Evolutionary conservation across 2,113 vertebrate genomes (phyloP), one percentile per base, ranked within the genome.

Genomic region (Leptocoma aspasia): DNA sequence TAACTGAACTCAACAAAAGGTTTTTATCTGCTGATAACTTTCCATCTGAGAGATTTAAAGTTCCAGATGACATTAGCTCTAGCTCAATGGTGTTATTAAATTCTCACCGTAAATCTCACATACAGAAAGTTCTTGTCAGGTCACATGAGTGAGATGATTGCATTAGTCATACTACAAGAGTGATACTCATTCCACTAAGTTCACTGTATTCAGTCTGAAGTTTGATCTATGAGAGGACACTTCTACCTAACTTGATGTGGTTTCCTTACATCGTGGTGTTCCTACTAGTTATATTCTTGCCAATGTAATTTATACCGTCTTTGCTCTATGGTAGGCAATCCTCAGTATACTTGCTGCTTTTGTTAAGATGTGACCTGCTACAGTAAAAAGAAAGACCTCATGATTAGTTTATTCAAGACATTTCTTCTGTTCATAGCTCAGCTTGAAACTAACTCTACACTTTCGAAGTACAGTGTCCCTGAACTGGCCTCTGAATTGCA

Each of bases 21-120:
- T 93, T 97, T 97, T 95, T 93, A 95, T 80, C 79, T 89, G 87
- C 85, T 90, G 93, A 64, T 97, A 89, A 85, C 84, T 97, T 97
- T 96, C 87, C 52, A 82, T 95, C 71, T 54, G 66, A 86, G 82
- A 87, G 95, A 96, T 97, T 97, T 97, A 96, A 96, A 97, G 80
- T 93, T 60, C 65, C 64, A 72, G 77, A 31, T 93, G 94, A 96
- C 91, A 96, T 96, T 91, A 94, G 65, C 70, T 95, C 61, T 93
- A 92, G 90, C 91, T 98, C 97, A 95, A 73, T 5, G 68, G 83
- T 95, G 90, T 97, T 96, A 96, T 92, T 82, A 96, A 92, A 96
- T 94, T 72, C 91, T 97, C 75, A 77, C 86, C 86, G 96, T 96
- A 91, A 96, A 93, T 97, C 91, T 96, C 73, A 66, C 80, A 53